Evolutionary conservation across 2,797 vertebrate genomes (phyloP).

Genomic region (Phataginus tricuspis): DNA sequence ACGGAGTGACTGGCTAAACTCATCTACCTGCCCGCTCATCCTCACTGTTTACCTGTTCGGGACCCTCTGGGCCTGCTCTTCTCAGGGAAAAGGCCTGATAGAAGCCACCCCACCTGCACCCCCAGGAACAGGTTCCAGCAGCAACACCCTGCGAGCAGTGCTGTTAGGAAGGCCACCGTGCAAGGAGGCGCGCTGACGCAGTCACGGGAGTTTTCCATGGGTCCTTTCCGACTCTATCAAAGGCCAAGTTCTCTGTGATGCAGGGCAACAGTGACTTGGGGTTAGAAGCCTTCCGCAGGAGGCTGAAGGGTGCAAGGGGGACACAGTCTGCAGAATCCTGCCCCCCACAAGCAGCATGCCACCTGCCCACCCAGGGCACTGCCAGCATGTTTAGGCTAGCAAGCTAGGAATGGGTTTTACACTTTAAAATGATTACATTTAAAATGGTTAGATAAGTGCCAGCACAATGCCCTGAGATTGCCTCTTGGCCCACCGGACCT

Average conservation of each 20-base stretch:
- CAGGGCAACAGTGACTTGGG: not conserved
- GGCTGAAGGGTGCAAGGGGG: not conserved
- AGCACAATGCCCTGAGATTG: not conserved
- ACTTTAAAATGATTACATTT: slow-evolving; percentile 38
- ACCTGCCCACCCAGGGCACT: not conserved
- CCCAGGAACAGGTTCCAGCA: not conserved
- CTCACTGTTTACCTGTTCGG: not conserved
- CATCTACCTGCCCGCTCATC: rapidly evolving
- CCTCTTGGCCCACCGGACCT: not conserved
- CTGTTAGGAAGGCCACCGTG: rapidly evolving
- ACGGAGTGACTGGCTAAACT: not conserved
- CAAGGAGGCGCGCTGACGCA: not conserved
- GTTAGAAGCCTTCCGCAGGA: not conserved
- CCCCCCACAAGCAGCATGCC: not conserved
- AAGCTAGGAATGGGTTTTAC: slow-evolving; percentile 53
- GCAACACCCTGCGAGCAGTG: not conserved
- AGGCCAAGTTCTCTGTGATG: not conserved
- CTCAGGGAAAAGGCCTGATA: not conserved
- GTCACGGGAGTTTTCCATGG: not conserved
- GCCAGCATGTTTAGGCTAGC: not conserved
- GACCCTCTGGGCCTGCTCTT: not conserved
- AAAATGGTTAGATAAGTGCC: slow-evolving; percentile 9
- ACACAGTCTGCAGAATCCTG: not conserved
- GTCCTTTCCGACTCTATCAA: not conserved
- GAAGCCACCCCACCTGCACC: too few species aligned